A percentile compares a stretch with the other conserved stretches of the same genome.
phyloP scores from a whole-genome alignment of 1,140 invertebrate species.

The Panulirus ornatus region DNA sequence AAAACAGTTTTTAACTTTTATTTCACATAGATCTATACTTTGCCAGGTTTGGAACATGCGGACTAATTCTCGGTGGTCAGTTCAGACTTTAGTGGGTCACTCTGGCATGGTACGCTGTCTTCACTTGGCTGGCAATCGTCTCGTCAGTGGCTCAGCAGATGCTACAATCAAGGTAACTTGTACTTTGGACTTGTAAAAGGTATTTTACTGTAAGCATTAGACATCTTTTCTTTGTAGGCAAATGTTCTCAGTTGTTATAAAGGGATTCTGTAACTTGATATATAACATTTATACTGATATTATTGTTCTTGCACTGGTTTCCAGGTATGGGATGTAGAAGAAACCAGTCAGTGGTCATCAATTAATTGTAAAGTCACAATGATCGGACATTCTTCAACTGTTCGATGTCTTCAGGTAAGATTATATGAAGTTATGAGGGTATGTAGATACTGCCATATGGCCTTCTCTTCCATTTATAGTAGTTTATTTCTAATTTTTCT shows the following conservation, averaged over 20 bases:
- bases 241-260: no score
- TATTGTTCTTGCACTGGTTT: slow-evolving; percentile 35
- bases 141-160: slow-evolving; percentile 81
- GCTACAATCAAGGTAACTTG: slow-evolving; percentile 80
- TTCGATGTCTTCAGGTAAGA: slow-evolving; percentile 80
- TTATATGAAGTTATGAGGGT: no score
- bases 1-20: no score
- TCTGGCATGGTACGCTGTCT: slow-evolving; percentile 81
- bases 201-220: no score
- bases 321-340: slow-evolving; percentile 81
- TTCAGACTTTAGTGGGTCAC: slow-evolving; percentile 81
- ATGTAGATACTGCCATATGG: background rate
- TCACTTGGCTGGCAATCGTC: slow-evolving; percentile 80
- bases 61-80: slow-evolving; percentile 81
- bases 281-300: no score
- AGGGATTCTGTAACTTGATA: no score
- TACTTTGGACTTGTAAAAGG: background rate
- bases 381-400: slow-evolving; percentile 80
- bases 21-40: background rate
- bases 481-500: background rate
- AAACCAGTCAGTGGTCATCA: slow-evolving; percentile 80
- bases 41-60: slow-evolving; percentile 78
- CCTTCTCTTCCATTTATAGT: background rate
- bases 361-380: slow-evolving; percentile 82
- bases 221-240: background rate